Base-by-base conservation (phyloP, 2,113 vertebrate species). In the Seriola aureovittata region DNA sequence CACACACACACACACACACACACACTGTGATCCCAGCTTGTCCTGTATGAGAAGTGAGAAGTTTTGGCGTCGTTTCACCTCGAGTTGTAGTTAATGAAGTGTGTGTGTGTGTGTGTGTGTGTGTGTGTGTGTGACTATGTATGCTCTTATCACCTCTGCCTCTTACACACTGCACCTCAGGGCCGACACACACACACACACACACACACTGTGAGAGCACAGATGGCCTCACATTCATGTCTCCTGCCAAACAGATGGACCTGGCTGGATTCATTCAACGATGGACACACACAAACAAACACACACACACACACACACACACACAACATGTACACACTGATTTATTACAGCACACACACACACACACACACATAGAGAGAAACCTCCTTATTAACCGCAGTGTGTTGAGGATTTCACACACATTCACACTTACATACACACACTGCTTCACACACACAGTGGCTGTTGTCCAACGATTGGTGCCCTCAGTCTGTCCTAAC, bases 221-320 rank as follows among this genome's bases (percentile, higher is more conserved):
- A 98, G 97, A 98, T 98, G 97, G 97, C 97, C 96, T 96, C 94
- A 95, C 95, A 97, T 96, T 97, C 96, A 95, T 96, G 96, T 97
- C 96, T 96, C 93, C 96, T 97, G 96, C 96, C 97, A 97, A 98
- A 97, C 97, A 98, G 97, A 97, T 98, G 97, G 97, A 97, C 96
- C 93, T 96, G 92, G 93, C 96, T 92, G 87, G 85, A 93, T 93
- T 90, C 89, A 96, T 96, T 96, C 97, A 96, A 96, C 94, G 96
- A 95, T 95, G 96, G 96, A 97, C 96, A 96, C 90, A 87, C 70
- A 89, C 87, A 90, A 84, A 90, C 65, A 90, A 73, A 81, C 78
- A 88, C 79, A 87, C 81, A 89, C 82, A 88, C 72, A 84, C 77
- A 63, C 25, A 83, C 68, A 79, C 76, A 85, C 55, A 76, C 58